Base-by-base conservation (phyloP, 2,888 invertebrate genomes). In the Lordiphosa fenestrarum region DNA sequence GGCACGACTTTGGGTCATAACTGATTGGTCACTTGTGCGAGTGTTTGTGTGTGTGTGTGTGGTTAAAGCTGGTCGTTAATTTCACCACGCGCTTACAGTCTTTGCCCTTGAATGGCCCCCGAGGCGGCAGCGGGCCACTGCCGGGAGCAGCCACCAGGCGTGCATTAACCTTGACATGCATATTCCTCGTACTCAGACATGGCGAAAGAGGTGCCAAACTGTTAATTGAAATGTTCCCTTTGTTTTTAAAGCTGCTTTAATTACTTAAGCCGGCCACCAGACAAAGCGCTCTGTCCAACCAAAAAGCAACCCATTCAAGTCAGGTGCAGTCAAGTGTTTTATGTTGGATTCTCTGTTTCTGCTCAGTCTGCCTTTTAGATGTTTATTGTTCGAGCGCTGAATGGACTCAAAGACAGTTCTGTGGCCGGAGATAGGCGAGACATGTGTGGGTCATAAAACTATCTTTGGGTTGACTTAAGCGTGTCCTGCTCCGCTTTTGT, bases 131-230 rank as follows among this genome's bases (percentile, higher is more conserved):
- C 39, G 64, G 6, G 50, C 35, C 35, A 52, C 44, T 63, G 64
- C 44, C 50, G 65, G 64, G 55, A 55, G 62, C 49, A 23, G 30
- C 23, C 37, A 58, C 55, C 51, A 12, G 39, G 57, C 67, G 73
- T 66, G 44, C 80, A 60, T 76, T 80, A 78, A 80, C 77, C 77
- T 80, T 83, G 83, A 71, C 80, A 75, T 75, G 76, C 69, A 80
- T 80, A 71, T 71, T 64, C 30, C 30, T 44, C 35, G 21, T 33
- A 35, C 15, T 19, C 6, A 48, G 19, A 38, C 37, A 23, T 52
- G 39, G 25, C 21, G 36, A 36, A 35, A 53, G 7, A 42, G 48
- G 30, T 55, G 42, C 48, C 30, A 56, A 50, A 64, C 15, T 23
- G 55, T 64, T 63, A 64, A 63, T 63, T 50, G 65, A 63, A 56